These are phyloP conservation scores for Bombus ignitus DNA, from an alignment of 1,140 invertebrate genomes.

Conservation along the genomic window DNA sequence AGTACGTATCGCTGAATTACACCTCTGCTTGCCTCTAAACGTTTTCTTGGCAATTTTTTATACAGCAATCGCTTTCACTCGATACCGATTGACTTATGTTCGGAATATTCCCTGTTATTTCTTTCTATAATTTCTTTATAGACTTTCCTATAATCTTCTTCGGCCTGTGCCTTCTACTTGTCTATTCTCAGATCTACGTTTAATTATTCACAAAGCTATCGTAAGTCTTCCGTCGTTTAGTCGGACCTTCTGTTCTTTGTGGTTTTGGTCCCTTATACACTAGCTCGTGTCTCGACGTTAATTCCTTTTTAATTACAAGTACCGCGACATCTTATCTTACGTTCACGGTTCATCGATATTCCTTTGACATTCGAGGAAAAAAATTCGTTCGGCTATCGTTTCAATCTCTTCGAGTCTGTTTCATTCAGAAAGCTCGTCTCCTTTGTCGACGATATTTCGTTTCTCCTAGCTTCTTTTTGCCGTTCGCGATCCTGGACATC, in stretches of 20 bases:
- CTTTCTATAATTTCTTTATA: neutral
- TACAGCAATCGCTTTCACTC: neutral
- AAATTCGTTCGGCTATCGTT: conserved; percentile 10
- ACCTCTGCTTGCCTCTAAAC: neutral
- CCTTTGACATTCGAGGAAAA: conserved; percentile 12
- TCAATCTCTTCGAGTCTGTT: conserved; percentile 16
- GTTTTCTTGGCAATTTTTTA: neutral
- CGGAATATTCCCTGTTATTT: neutral
- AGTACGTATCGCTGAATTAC: neutral
- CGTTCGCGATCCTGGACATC: neutral
- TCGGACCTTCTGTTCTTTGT: neutral
- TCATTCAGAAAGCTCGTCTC: neutral
- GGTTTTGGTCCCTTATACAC: neutral
- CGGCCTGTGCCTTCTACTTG: neutral
- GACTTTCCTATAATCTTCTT: neutral
- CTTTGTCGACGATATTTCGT: conserved; percentile 19
- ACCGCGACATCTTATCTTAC: conserved; percentile 10
- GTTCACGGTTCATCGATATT: conserved; percentile 15
- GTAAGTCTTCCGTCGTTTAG: neutral
- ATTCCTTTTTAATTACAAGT: conserved; percentile 41
- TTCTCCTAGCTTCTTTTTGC: neutral
- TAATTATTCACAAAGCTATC: neutral
- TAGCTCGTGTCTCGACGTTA: neutral
- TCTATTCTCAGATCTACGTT: neutral
- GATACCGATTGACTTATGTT: neutral